Base-by-base conservation (phyloP, 2,797 vertebrate genomes). In the Arctocebus calabarensis region DNA sequence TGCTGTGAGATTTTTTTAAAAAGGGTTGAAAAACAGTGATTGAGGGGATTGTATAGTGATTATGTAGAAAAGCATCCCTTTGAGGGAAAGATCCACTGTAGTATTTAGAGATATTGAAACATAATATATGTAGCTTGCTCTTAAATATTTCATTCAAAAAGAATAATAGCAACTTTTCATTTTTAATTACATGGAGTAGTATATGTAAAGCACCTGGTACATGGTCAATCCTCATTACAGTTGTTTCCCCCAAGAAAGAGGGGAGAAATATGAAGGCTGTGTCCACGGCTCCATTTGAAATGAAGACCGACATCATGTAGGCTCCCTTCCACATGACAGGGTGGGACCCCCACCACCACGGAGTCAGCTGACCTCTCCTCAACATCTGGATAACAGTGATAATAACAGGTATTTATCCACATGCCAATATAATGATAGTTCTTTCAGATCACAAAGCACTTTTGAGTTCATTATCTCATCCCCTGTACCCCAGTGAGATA, bases 391-490 rank as follows among this genome's bases (percentile, higher is more conserved):
- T 12, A 75, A 64, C n/a, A 87, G 45, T 37, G 83, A 70, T 61
- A 52, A 84, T 62, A 48, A 29, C n/a, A 61, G 59, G 55, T 25
- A 81, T 20, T 84, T 29, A 87, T 87, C 82, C 81, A 77, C n/a
- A 37, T 10, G 23, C 52, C 59, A 17, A 52, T n/a, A 22, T 23
- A 91, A 86, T 55, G 45, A 85, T 37, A 59, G 87, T n/a, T 81
- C 48, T 87, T 94, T 81, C 81, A n/a, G 75, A 94, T 91, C 91
- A 74, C 74, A 59, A 89, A 94, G 83, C 84, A 73, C 75, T 89
- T 93, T 87, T 52, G 43, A 64, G 71, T 48, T 75, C 55, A 90
- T 94, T 84, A 87, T 87, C 96, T 95, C 93, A 86, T 71, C 55
- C 55, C 87, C 59, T 52, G 66, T 40, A 89, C 86, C 81, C 73